Percentiles rank a stretch among this genome's conserved stretches.
These are phyloP conservation scores for Vidua chalybeata DNA, from an alignment of 2,113 vertebrate genomes.

Conservation along the genomic window DNA sequence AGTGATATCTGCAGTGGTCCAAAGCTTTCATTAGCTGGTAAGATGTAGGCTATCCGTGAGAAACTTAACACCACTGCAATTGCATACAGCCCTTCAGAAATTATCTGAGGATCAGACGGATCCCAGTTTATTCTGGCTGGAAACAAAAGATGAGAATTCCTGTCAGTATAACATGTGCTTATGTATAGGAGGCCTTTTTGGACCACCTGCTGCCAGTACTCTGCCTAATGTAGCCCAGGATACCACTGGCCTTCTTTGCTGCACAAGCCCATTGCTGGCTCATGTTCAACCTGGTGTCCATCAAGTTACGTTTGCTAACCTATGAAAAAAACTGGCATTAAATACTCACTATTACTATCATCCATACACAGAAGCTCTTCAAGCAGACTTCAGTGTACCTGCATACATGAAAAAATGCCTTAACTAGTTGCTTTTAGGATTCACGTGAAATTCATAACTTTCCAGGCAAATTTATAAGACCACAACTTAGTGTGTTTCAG, in stretches of 20 bases:
- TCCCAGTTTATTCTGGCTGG: constrained; percentile 91
- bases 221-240: neutral
- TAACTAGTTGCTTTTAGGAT: neutral
- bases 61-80: constrained; percentile 96
- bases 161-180: neutral
- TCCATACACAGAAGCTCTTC: neutral
- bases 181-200: neutral
- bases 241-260: neutral
- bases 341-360: neutral
- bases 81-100: constrained; percentile 95
- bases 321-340: neutral
- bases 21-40: constrained; percentile 96
- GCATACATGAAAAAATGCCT: neutral
- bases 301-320: neutral
- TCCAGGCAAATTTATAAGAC: neutral
- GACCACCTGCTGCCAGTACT: neutral
- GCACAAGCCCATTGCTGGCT: neutral
- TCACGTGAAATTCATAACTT: neutral
- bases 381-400: neutral
- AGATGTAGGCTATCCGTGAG: constrained; percentile 93
- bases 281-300: neutral
- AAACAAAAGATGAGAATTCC: constrained; percentile 56
- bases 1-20: constrained; percentile 95
- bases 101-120: constrained; percentile 93
- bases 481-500: neutral